Conservation (phyloP, 92 coral and sea anemone species). For the Palythoa caribaeorum region DNA sequence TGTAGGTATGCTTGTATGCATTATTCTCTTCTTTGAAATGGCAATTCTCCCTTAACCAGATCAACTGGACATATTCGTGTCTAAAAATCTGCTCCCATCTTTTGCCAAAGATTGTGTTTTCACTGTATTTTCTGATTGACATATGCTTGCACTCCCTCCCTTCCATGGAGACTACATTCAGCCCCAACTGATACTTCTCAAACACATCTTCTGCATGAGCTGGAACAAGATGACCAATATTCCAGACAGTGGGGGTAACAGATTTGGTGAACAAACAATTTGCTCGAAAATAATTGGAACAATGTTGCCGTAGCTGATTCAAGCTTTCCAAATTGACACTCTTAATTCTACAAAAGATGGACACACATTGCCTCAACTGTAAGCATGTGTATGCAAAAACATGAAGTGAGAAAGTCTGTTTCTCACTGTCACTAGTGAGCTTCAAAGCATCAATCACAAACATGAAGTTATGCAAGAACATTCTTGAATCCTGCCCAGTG, state of each 20-base stretch:
- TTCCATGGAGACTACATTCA: constrained; percentile 75
- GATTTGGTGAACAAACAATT: constrained; percentile 63
- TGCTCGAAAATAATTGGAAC: constrained; percentile 69
- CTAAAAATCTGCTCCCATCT: constrained; percentile 76
- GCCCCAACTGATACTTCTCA: constrained; percentile 69
- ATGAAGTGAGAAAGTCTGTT: constrained; percentile 69
- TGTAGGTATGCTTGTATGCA: constrained; percentile 73
- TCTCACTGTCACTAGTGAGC: constrained; percentile 69
- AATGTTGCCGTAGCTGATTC: constrained; percentile 61
- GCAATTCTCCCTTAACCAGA: constrained; percentile 73
- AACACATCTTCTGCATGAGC: constrained; percentile 75
- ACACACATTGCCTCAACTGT: constrained; percentile 75
- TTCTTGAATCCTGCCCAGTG: constrained; percentile 83
- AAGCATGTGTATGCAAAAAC: constrained; percentile 74
- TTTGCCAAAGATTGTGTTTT: constrained; percentile 65
- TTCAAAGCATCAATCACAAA: constrained; percentile 67
- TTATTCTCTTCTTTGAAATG: constrained; percentile 54
- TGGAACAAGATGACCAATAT: constrained; percentile 73
- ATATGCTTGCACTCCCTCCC: constrained; percentile 74
- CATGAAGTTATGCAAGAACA: constrained; percentile 85
- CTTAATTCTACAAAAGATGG: constrained; percentile 71
- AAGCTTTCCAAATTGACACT: constrained; percentile 61
- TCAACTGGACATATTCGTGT: constrained; percentile 70
- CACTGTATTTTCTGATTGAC: constrained; percentile 64
- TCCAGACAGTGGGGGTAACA: constrained; percentile 74